Evolutionary conservation across 2,113 vertebrate species (phyloP), one percentile per base, ranked within the genome.

Genomic region (Labrus mixtus): DNA sequence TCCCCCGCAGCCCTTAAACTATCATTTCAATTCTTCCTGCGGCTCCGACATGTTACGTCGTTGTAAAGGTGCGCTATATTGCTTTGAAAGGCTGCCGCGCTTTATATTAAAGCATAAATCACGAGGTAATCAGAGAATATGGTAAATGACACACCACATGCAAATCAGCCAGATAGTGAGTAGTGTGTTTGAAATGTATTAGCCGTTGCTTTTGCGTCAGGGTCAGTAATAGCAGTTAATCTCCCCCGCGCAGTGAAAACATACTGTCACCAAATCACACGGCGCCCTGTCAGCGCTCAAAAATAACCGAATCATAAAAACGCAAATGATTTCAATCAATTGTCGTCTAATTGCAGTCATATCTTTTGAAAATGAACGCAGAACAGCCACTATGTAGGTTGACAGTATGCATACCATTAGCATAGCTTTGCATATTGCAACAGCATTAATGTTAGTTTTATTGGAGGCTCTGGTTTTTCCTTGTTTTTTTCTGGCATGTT

Each of bases 41-140:
- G 79, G 72, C 72, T 84, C 79, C 55, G 88, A 87, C 89, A 70
- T 70, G 83, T 92, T 87, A 90, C 92, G 88, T 90, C 92, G 76
- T 88, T 78, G 78, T 84, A 86, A 83, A 92, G 76, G 81, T 82
- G 64, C 25, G 78, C 62, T 68, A 63, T 29, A 45, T 54, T n/a
- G 69, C 84, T 89, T 90, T 89, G 79, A 90, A 84, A 81, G 50
- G 60, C 53, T 70, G 55, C 64, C 4, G 64, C 37, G 82, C 57
- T 11, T 90, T 79, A 84, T 90, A 91, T 90, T 90, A 92, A 92
- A 92, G 89, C 86, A 91, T 90, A 91, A 91, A 92, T 93, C 91
- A 89, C 63, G 25, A 78, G 85, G 84, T 92, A 92, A 93, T 94
- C 90, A 90, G 90, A 88, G 82, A 89, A 88, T 80, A 90, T 85